Conservation (phyloP, 35 echinoderm and acorn worm genomes). For the Antedon bifida region DNA sequence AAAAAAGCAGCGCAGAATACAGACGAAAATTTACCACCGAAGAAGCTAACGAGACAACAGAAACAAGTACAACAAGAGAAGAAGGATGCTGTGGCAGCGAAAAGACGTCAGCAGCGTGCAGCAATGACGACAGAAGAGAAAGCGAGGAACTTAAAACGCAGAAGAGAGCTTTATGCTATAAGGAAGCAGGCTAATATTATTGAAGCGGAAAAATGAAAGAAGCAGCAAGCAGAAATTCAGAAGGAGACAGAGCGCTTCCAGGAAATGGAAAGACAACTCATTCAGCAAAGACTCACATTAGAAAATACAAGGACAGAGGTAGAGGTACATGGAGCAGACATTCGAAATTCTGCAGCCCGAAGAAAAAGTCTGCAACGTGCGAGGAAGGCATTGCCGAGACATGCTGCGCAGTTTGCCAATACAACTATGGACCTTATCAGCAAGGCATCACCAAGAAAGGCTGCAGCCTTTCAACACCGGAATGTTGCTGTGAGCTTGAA, state of each 20-base stretch:
- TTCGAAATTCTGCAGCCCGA: constrained; percentile 6
- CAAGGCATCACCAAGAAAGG: too few species aligned
- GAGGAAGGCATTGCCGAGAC: too few species aligned
- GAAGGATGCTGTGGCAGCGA: constrained; percentile 1
- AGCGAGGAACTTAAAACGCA: background rate
- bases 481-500: background rate
- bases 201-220: background rate
- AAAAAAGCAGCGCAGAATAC: background rate
- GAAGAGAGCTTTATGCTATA: constrained; percentile 7
- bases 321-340: background rate
- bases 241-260: too few species aligned
- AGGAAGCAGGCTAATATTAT: background rate
- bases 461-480: background rate
- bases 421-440: too few species aligned
- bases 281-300: background rate
- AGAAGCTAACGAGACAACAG: constrained; percentile 14
- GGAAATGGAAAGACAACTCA: constrained; percentile 6
- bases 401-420: too few species aligned
- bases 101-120: background rate
- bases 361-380: constrained; percentile 10
- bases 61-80: background rate
- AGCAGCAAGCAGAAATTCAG: background rate
- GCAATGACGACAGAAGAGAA: constrained; percentile 2
- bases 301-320: background rate
- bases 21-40: background rate